Evolutionary conservation across 1,140 invertebrate genomes (phyloP), one percentile per base, ranked within the genome.

Genomic region (Aphaenogaster ashmeadi): DNA sequence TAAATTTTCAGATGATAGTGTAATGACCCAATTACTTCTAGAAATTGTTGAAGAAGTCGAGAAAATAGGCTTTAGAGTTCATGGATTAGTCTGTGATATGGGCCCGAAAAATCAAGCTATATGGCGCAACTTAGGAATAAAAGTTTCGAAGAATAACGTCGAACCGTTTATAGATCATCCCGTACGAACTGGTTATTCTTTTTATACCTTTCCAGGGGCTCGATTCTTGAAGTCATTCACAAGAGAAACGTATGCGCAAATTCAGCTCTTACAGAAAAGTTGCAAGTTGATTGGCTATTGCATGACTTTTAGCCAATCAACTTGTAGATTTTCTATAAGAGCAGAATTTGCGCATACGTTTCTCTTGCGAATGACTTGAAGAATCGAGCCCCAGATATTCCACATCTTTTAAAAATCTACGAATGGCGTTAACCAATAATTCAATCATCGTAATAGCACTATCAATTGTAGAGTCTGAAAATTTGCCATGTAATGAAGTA

Each of bases 131-230:
- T 62, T 62, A 62, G 58, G 58, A 33, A 0, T 62, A 15, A 62
- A 62, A 1, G 58, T 62, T 33, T 33, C 27, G 27, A 62, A 11
- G 2, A 5, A 62, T 36, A 62, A 62, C 27, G 13, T 18, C 4
- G 6, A 6, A 36, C 33, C 60, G 27, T 64, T 64, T 36, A 36
- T 64, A 64, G 21, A 36, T 64, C 60, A 64, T 64, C 60, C 60
- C 0, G 6, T 64, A 38, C 33, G 60, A 36, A 5, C 33, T 36
- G 13, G 5, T 64, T 1, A 38, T 36, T 36, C 1, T 64, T 64
- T 64, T 18, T 64, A 64, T 36, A 38, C 36, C 11, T 64, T 64
- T 64, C 60, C 60, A n/a, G n/a, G n/a, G n/a, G n/a, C n/a, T n/a
- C n/a, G n/a, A n/a, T n/a, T n/a, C n/a, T n/a, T n/a, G n/a, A n/a